A percentile compares a stretch with the other conserved stretches of the same genome.
Evolutionary conservation across 1,140 invertebrate species (phyloP).

Genomic region (Heliothis virescens): DNA sequence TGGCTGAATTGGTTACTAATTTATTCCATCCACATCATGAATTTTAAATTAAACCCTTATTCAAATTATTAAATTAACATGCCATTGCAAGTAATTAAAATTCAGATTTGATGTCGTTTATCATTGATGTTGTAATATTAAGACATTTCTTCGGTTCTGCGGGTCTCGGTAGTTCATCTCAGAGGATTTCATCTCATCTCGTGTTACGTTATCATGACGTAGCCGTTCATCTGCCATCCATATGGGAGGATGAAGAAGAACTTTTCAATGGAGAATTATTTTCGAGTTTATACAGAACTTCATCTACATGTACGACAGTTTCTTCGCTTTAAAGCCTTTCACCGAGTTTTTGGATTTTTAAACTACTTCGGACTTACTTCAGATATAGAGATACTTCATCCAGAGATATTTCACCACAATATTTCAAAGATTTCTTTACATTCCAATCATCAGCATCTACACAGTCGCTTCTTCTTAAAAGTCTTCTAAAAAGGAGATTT

Average conservation of each 20-base stretch:
- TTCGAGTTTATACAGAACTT: background rate
- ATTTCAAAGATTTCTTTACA: no score
- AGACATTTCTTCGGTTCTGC: background rate
- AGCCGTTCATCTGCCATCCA: background rate
- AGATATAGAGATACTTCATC: no score
- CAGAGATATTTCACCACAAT: no score
- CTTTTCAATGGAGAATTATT: background rate
- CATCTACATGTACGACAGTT: no score
- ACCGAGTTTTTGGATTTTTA: no score
- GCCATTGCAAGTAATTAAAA: slow-evolving; percentile 34
- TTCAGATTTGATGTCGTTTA: slow-evolving; percentile 33
- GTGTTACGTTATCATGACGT: background rate
- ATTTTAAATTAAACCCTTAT: background rate
- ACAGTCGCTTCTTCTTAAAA: no score
- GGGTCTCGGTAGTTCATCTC: background rate
- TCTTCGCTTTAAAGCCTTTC: no score
- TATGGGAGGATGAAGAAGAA: background rate
- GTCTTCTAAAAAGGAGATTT: no score
- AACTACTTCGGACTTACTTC: no score
- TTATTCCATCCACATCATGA: background rate
- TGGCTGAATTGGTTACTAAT: background rate
- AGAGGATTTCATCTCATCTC: background rate
- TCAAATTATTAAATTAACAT: background rate
- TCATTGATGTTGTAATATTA: slow-evolving; percentile 4
- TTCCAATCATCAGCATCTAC: no score